Percentiles rank a stretch among this genome's conserved stretches.
Conservation (phyloP, 2,113 vertebrate species). For the Prolemur simus region DNA sequence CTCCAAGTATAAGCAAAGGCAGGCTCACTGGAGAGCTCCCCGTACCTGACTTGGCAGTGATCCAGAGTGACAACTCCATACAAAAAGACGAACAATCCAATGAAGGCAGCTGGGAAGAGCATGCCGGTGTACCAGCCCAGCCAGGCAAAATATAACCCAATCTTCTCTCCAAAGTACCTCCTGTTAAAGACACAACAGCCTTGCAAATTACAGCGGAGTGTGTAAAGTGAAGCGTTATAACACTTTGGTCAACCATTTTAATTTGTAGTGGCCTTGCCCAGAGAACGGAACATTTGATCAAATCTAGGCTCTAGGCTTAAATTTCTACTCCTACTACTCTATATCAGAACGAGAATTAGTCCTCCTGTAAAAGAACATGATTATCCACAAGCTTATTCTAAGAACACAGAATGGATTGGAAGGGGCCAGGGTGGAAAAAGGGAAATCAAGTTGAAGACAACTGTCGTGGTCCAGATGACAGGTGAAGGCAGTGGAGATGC, state of each 20-base stretch:
- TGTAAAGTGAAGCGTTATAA: not conserved
- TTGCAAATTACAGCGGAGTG: not conserved
- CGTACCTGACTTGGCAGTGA: slow-evolving; percentile 96
- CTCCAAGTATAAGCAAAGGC: not conserved
- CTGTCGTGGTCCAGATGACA: not conserved
- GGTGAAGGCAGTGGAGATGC: not conserved
- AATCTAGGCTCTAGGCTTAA: not conserved
- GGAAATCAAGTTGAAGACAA: not conserved
- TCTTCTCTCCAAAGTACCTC: slow-evolving; percentile 98
- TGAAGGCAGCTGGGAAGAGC: slow-evolving; percentile 96
- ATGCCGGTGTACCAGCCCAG: slow-evolving; percentile 98
- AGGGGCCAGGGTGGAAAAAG: not conserved
- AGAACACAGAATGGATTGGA: not conserved
- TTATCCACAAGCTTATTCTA: not conserved
- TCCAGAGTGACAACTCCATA: slow-evolving; percentile 94
- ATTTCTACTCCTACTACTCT: not conserved
- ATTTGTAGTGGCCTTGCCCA: not conserved
- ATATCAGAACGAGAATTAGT: not conserved
- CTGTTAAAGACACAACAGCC: slow-evolving; percentile 83
- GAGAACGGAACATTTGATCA: not conserved
- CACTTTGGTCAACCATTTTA: not conserved
- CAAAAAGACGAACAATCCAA: slow-evolving; percentile 94
- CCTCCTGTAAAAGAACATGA: not conserved
- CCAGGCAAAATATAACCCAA: slow-evolving; percentile 97
- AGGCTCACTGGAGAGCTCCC: not conserved